These are phyloP conservation scores for Epirrita christyi DNA, from an alignment of 2,888 invertebrate species.

Conservation along the genomic window DNA sequence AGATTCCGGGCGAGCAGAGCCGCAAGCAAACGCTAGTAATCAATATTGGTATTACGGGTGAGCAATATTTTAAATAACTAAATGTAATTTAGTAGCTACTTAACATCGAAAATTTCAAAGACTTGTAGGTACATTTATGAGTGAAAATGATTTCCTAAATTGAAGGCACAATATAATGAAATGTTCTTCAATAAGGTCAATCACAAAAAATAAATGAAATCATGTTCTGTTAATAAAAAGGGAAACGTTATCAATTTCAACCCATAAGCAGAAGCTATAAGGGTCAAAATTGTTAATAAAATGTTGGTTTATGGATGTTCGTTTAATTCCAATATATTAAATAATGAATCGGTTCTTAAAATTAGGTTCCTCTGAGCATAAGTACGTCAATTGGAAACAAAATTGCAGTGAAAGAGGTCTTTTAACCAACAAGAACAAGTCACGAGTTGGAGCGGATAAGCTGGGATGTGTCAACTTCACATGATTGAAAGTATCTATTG, in stretches of 20 bases:
- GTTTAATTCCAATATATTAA: constrained; percentile 41
- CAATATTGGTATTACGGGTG: too few relatives aligned
- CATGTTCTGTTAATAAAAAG: not conserved
- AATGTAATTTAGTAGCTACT: too few relatives aligned
- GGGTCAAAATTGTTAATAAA: constrained; percentile 6
- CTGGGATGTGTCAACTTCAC: not conserved
- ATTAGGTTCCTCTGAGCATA: constrained; percentile 40
- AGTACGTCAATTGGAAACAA: constrained; percentile 4
- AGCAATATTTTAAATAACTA: too few relatives aligned
- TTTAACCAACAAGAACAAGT: not conserved
- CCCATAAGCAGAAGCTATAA: constrained; percentile 11
- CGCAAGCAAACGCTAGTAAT: too few relatives aligned
- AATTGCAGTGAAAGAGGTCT: constrained; percentile 10
- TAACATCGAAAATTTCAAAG: too few relatives aligned
- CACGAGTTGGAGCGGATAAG: constrained; percentile 1
- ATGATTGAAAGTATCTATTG: too few relatives aligned
- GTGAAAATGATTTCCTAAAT: too few relatives aligned
- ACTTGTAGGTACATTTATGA: too few relatives aligned
- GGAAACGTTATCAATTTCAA: not conserved
- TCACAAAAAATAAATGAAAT: constrained; percentile 6
- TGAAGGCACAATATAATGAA: not conserved
- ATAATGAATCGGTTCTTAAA: constrained; percentile 55
- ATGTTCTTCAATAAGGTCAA: not conserved
- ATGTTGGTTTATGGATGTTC: constrained; percentile 2
- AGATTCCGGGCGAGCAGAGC: too few relatives aligned